A percentile compares a stretch with the other conserved stretches of the same genome.
Conservation (phyloP, 1,140 invertebrate genomes). For the Phortica variegata region DNA sequence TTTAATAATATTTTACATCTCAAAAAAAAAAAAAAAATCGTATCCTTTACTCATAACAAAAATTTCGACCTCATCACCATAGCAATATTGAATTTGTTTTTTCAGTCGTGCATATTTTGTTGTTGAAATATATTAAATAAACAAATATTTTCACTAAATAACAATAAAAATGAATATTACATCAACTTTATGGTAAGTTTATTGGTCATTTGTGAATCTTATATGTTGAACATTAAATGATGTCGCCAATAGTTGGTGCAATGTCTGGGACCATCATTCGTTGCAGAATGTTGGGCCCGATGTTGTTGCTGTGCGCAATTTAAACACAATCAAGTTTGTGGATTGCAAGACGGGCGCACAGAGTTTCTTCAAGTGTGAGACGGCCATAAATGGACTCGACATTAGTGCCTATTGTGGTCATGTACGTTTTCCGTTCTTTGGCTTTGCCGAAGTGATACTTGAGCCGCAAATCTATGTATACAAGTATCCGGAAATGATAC, state of each 20-base stretch:
- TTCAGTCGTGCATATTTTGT: slow-evolving; percentile 13
- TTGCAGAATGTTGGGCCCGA: slow-evolving; percentile 37
- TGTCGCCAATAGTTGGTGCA: slow-evolving; percentile 41
- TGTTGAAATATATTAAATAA: background rate
- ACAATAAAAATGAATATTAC: slow-evolving; percentile 35
- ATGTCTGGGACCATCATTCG: slow-evolving; percentile 19
- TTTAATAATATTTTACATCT: slow-evolving; percentile 1
- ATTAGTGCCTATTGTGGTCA: slow-evolving; percentile 31
- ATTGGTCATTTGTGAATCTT: too few species aligned
- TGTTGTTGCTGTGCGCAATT: slow-evolving; percentile 28
- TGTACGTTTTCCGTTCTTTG: slow-evolving; percentile 41
- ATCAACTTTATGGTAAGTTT: slow-evolving; percentile 28
- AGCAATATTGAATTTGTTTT: slow-evolving; percentile 15
- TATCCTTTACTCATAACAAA: slow-evolving; percentile 13
- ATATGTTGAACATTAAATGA: background rate
- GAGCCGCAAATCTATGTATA: slow-evolving; percentile 30
- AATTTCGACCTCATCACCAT: background rate
- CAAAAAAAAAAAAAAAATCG: background rate
- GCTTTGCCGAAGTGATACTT: slow-evolving; percentile 29
- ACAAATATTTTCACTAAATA: background rate
- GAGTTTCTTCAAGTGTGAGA: slow-evolving; percentile 37
- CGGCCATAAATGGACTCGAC: slow-evolving; percentile 21
- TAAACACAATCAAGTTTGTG: slow-evolving; percentile 30
- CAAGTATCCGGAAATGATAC: slow-evolving; percentile 38
- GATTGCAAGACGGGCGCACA: slow-evolving; percentile 26